These are phyloP conservation scores for Dreissena polymorpha DNA, from an alignment of 1,140 invertebrate genomes.

Conservation along the genomic window DNA sequence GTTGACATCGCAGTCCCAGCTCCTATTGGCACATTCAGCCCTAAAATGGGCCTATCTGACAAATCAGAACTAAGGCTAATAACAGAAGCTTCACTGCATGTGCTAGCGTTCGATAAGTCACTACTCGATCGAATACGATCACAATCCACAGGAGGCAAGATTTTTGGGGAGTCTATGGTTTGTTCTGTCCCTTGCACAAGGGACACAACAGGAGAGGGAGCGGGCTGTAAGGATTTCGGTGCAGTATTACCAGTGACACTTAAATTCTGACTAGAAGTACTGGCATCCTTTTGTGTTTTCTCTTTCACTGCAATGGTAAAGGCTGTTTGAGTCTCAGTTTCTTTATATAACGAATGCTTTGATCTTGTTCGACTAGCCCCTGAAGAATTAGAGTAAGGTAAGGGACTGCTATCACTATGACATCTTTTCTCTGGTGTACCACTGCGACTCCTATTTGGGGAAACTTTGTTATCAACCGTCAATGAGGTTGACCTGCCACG, in stretches of 20 bases:
- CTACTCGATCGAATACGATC: slow-evolving; percentile 56
- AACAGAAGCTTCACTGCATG: slow-evolving; percentile 39
- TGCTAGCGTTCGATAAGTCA: slow-evolving; percentile 53
- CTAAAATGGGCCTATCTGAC: slow-evolving; percentile 55
- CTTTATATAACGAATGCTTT: background rate
- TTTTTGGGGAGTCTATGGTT: slow-evolving; percentile 55
- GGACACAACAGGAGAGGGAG: slow-evolving; percentile 69
- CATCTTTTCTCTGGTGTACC: slow-evolving; percentile 55
- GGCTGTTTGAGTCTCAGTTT: slow-evolving; percentile 36
- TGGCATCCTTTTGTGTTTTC: slow-evolving; percentile 39
- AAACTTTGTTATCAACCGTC: slow-evolving; percentile 33
- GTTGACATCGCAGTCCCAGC: slow-evolving; percentile 52
- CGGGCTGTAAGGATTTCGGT: slow-evolving; percentile 71
- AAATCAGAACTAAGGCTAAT: slow-evolving; percentile 26
- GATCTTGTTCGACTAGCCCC: slow-evolving; percentile 15
- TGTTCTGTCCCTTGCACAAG: slow-evolving; percentile 59
- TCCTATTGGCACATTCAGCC: slow-evolving; percentile 47
- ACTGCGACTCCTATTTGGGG: slow-evolving; percentile 47
- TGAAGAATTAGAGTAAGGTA: slow-evolving; percentile 37
- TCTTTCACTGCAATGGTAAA: slow-evolving; percentile 57
- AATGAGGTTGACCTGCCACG: slow-evolving; percentile 57
- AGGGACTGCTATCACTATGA: slow-evolving; percentile 65
- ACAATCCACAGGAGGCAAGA: slow-evolving; percentile 64
- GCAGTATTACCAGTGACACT: slow-evolving; percentile 26
- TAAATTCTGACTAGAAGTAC: slow-evolving; percentile 54